These are phyloP conservation scores for Xanthorhoe designata DNA, from an alignment of 2,888 invertebrate species.

Conservation along the genomic window DNA sequence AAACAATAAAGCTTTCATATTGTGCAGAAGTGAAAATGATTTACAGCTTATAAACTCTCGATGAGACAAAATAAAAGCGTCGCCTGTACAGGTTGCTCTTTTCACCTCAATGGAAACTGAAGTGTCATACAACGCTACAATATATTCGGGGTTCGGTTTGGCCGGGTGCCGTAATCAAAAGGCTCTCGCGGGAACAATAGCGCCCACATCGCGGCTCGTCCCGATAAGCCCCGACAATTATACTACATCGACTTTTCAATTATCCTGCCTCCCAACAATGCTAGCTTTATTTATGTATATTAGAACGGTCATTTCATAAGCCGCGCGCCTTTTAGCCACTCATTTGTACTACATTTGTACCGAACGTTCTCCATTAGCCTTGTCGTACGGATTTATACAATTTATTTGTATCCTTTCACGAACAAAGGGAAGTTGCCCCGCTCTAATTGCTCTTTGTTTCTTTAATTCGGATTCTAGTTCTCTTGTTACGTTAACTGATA, in stretches of 20 bases:
- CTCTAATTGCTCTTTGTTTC: conserved; percentile 47
- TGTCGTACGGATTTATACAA: conserved; percentile 47
- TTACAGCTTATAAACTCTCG: conserved; percentile 38
- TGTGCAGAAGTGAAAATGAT: conserved; percentile 32
- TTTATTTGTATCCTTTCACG: conserved; percentile 47
- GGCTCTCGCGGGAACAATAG: conserved; percentile 83
- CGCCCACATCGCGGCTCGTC: conserved; percentile 81
- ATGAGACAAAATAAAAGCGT: conserved; percentile 53
- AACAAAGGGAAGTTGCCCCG: conserved; percentile 44
- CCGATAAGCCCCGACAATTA: conserved; percentile 85
- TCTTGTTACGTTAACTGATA: conserved; percentile 42
- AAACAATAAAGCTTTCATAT: conserved; percentile 10
- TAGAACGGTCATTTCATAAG: conserved; percentile 81
- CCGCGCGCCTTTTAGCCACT: conserved; percentile 65
- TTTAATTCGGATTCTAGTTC: conserved; percentile 46
- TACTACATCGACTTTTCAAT: conserved; percentile 86
- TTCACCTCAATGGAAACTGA: conserved; percentile 76
- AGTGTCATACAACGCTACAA: conserved; percentile 82
- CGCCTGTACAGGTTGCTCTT: conserved; percentile 64
- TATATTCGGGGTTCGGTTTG: conserved; percentile 76
- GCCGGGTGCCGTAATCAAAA: conserved; percentile 81
- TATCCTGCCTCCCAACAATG: conserved; percentile 82
- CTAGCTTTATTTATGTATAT: conserved; percentile 83
- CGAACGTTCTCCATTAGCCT: conserved; percentile 59
- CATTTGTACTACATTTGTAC: conserved; percentile 51